Evolutionary conservation across 1,140 invertebrate species (phyloP).

Genomic region (Trachymyrmex septentrionalis): DNA sequence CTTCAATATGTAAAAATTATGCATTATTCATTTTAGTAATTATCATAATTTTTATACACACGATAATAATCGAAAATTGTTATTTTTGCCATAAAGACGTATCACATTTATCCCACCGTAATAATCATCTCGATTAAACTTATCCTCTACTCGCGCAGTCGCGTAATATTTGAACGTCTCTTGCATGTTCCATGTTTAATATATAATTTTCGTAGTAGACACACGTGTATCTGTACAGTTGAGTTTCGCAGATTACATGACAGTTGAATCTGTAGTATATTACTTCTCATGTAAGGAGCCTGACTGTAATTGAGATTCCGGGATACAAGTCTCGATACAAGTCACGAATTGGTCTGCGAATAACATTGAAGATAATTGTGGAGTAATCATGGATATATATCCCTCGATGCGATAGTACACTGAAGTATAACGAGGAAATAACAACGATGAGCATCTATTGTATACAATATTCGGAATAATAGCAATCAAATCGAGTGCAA

Average conservation of each 20-base stretch:
- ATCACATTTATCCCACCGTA: background rate
- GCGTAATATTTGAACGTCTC: constrained; percentile 55
- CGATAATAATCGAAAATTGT: background rate
- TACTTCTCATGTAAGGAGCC: constrained; percentile 35
- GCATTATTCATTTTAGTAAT: background rate
- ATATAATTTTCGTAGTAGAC: constrained; percentile 47
- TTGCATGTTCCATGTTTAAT: constrained; percentile 44
- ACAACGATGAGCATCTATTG: background rate
- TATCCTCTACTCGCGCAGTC: constrained; percentile 8
- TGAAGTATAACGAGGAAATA: constrained; percentile 1
- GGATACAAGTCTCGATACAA: constrained; percentile 40
- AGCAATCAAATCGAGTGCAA: background rate
- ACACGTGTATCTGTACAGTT: constrained; percentile 13
- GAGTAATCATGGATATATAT: constrained; percentile 24
- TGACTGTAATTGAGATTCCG: constrained; percentile 54
- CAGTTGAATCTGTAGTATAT: constrained; percentile 46
- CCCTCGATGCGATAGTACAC: background rate
- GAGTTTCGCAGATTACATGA: constrained; percentile 31
- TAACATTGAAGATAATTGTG: constrained; percentile 47
- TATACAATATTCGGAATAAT: constrained; percentile 10
- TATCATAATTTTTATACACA: background rate
- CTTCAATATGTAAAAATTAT: background rate
- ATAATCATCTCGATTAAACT: constrained; percentile 50
- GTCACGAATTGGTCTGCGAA: constrained; percentile 45
- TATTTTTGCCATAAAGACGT: constrained; percentile 8